Base-by-base conservation (phyloP, 1,140 invertebrate species). In the Tetragnatha versicolor region DNA sequence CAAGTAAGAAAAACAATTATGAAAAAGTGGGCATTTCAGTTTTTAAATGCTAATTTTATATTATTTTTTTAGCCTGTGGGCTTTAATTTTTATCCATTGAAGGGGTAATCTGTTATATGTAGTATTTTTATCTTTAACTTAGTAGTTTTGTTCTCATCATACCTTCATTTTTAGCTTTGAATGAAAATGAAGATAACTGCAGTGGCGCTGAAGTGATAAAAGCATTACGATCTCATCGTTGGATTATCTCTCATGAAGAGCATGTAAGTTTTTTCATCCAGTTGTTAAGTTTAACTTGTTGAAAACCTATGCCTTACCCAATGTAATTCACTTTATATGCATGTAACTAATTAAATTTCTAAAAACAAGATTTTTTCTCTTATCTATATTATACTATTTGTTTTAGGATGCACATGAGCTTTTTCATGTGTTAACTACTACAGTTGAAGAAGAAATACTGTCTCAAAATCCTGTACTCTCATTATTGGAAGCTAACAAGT, bases 181-280 rank as follows among this genome's bases (percentile, higher is more conserved):
- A 86, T 80, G 35, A 55, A 35, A 66, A 25, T 49, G 39, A 60
- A 25, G 66, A 79, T 27, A 31, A 35, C 14, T 78, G 84, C 72
- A 90, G 89, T 65, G 94, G 94, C 0, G 88, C 90, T 10, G 91
- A 92, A 37, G 90, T 96, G 4, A 89, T 96, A 76, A 90, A 91
- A 79, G 91, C 93, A 0, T 84, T 97, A 0, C 88, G 91, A 75
- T 86, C 89, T 1, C 87, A 92, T 9, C 90, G 92, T 14, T 97
- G 94, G 94, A 90, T 93, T 55, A 94, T 96, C 68, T 90, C 92
- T 0, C 90, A 92, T 79, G 94, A 94, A 81, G 93, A 98, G 86
- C 94, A 97, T 84, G 86, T 86, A 53, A 51, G 66, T n/a, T 25
- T 58, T 20, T 29, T n/a, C n/a, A n/a, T n/a, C n/a, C n/a, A n/a